Conservation (phyloP, 1,140 invertebrate species). For the Drosophila repleta region DNA sequence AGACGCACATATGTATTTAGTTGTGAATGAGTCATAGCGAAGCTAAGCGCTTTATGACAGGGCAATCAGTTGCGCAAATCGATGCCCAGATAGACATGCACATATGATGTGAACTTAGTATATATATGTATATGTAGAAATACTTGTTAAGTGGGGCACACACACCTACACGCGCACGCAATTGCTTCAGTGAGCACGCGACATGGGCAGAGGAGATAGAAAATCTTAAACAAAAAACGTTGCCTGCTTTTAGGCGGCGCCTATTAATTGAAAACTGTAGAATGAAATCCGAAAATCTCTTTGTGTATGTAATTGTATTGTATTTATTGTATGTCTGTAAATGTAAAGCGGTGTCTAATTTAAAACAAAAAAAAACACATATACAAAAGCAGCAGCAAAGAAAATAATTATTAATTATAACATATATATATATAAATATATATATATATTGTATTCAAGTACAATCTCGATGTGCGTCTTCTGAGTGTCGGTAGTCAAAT, state of each 20-base stretch:
- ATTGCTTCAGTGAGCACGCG: neutral
- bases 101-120: slow-evolving; percentile 3
- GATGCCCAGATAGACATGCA: neutral
- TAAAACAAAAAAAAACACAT: slow-evolving; percentile 35
- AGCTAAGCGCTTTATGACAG: slow-evolving; percentile 19
- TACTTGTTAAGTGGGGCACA: slow-evolving; percentile 12
- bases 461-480: slow-evolving; percentile 41
- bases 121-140: neutral
- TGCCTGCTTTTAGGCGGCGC: slow-evolving; percentile 58
- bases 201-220: neutral
- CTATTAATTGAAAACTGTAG: slow-evolving; percentile 14
- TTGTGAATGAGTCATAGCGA: no score
- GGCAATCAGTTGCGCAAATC: slow-evolving; percentile 19
- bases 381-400: slow-evolving; percentile 12
- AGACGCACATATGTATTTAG: slow-evolving; percentile 8
- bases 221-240: neutral
- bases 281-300: slow-evolving; percentile 21
- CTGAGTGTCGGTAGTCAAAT: slow-evolving; percentile 51
- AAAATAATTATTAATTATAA: slow-evolving; percentile 31
- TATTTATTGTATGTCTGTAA: slow-evolving; percentile 53
- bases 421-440: neutral
- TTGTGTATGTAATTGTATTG: slow-evolving; percentile 66
- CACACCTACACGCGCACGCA: slow-evolving; percentile 13
- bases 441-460: slow-evolving; percentile 34
- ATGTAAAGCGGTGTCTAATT: slow-evolving; percentile 75